These are phyloP conservation scores for Myiozetetes cayanensis DNA, from an alignment of 2,113 vertebrate species.

Conservation along the genomic window DNA sequence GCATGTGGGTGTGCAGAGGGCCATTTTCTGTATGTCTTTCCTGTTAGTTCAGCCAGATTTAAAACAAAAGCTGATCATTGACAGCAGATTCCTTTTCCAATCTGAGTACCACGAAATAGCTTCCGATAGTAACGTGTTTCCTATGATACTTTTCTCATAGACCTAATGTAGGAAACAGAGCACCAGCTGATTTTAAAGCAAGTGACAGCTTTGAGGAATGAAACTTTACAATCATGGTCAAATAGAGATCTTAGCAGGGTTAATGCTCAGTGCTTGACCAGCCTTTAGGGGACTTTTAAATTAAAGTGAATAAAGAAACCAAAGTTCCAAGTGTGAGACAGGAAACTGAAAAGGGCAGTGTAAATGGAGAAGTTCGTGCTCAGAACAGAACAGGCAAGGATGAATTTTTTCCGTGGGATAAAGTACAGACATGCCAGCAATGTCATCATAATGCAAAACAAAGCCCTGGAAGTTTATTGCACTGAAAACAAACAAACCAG, in stretches of 20 bases:
- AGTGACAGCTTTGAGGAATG: not conserved
- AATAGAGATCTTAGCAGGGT: not conserved
- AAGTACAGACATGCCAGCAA: not conserved
- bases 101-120: not conserved
- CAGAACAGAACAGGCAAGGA: not conserved
- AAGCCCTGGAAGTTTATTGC: slow-evolving; percentile 6
- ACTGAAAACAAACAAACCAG: slow-evolving; percentile 7
- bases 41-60: not conserved
- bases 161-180: not conserved
- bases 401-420: not conserved
- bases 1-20: not conserved
- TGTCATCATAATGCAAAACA: slow-evolving; percentile 23
- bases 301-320: not conserved
- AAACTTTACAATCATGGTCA: not conserved
- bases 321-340: not conserved
- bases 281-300: not conserved
- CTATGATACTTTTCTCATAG: not conserved
- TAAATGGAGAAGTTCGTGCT: not conserved
- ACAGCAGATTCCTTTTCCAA: not conserved
- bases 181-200: not conserved
- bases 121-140: not conserved
- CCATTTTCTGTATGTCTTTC: not conserved
- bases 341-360: not conserved
- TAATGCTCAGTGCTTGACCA: not conserved
- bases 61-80: not conserved